Conservation (phyloP, 2,888 invertebrate genomes). For the Pseudococcus longispinus region DNA sequence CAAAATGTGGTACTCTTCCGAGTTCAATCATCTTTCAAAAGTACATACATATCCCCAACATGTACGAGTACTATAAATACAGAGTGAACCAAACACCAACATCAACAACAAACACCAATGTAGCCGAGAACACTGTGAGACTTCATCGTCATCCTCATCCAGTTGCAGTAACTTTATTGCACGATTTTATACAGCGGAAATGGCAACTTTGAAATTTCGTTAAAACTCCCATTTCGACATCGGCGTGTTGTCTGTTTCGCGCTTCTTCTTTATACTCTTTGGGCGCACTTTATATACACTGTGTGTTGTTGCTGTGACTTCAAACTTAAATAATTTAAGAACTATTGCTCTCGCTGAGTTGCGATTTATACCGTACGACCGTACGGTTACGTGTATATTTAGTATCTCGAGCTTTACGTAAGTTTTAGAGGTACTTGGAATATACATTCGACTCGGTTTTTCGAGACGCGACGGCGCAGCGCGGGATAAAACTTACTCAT, state of each 20-base stretch:
- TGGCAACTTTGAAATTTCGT: constrained; percentile 37
- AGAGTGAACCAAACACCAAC: not conserved
- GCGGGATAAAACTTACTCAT: constrained; percentile 22
- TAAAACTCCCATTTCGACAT: constrained; percentile 35
- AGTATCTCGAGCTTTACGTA: not conserved
- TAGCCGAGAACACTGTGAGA: not conserved
- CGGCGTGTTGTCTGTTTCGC: not conserved
- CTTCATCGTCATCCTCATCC: not conserved
- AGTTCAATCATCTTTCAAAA: not conserved
- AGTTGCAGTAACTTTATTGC: constrained; percentile 26
- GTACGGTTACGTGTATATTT: not conserved
- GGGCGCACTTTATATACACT: not conserved
- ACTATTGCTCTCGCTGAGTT: constrained; percentile 22
- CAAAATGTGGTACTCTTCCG: not conserved
- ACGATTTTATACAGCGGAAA: constrained; percentile 19
- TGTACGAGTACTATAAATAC: too few species aligned
- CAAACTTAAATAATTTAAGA: constrained; percentile 44
- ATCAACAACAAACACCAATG: not conserved
- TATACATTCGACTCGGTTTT: not conserved
- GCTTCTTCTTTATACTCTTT: not conserved
- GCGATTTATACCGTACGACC: not conserved
- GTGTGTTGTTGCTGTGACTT: not conserved
- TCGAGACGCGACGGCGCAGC: not conserved
- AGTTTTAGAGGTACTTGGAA: constrained; percentile 30
- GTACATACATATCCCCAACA: too few species aligned